Evolutionary conservation across 2,113 vertebrate genomes (phyloP).

Genomic region (Fulmarus glacialis): DNA sequence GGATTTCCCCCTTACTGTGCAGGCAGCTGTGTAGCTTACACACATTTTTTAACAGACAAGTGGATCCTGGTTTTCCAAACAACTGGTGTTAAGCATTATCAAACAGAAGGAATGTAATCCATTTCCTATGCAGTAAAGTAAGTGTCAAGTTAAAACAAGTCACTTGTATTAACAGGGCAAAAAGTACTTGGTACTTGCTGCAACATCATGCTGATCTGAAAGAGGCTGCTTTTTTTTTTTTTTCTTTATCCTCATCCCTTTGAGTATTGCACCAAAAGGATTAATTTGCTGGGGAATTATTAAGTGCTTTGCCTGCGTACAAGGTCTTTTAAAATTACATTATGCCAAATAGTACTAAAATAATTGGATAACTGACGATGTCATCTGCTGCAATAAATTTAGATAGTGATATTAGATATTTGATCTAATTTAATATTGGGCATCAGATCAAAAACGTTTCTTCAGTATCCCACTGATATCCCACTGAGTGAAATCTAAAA

Average conservation of each 20-base stretch:
- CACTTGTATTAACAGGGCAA: neutral
- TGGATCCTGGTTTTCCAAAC: neutral
- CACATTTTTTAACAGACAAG: neutral
- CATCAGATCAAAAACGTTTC: slow-evolving; percentile 35
- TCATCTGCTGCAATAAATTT: slow-evolving; percentile 63
- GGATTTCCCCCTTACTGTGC: neutral
- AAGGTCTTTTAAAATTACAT: slow-evolving; percentile 47
- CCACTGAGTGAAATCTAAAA: slow-evolving; percentile 25
- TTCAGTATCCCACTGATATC: neutral
- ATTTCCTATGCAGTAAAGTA: neutral
- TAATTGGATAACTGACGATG: slow-evolving; percentile 49
- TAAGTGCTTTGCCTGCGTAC: slow-evolving; percentile 40
- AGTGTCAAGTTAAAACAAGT: neutral
- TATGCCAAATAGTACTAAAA: slow-evolving; percentile 54
- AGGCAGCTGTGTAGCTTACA: neutral
- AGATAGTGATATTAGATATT: slow-evolving; percentile 46
- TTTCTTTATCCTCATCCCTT: neutral
- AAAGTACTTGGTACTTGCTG: neutral
- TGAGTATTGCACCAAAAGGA: slow-evolving; percentile 42
- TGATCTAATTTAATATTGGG: slow-evolving; percentile 48
- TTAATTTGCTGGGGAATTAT: slow-evolving; percentile 62
- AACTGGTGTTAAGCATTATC: neutral
- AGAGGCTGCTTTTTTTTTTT: neutral
- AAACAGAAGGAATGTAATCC: neutral
- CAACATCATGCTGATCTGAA: neutral